phyloP scores from a whole-genome alignment of 2,113 vertebrate genomes.

The Cinclus cinclus region DNA sequence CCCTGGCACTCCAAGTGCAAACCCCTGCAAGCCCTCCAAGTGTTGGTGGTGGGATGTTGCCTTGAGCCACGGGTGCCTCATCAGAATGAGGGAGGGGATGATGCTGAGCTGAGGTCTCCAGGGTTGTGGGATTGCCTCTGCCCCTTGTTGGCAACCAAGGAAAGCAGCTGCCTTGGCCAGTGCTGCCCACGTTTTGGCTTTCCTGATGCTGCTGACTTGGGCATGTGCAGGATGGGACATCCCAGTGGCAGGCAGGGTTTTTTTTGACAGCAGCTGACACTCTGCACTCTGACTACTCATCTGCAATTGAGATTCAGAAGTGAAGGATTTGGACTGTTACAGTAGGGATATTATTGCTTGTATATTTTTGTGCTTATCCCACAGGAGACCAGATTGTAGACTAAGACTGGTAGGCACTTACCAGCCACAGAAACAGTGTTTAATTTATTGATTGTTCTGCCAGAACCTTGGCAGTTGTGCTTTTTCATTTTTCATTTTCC shows the following conservation, averaged over 20 bases:
- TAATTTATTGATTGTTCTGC: constrained; percentile 23
- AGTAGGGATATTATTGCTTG: neutral
- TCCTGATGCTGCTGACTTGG: fast-evolving
- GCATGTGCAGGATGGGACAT: neutral
- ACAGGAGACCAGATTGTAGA: neutral
- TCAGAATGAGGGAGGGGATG: neutral
- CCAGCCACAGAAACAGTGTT: neutral
- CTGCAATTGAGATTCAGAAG: neutral
- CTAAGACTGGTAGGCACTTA: neutral
- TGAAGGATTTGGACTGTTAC: neutral
- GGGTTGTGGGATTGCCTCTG: neutral
- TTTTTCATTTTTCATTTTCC: neutral
- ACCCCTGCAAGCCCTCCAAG: fast-evolving
- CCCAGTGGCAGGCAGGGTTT: fast-evolving
- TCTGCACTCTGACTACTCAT: neutral
- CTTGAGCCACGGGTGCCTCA: fast-evolving
- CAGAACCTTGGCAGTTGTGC: neutral
- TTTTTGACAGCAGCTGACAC: neutral
- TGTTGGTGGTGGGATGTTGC: neutral
- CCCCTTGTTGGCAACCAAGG: neutral
- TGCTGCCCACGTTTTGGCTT: fast-evolving
- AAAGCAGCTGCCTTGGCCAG: neutral
- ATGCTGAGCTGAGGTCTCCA: neutral
- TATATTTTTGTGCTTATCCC: neutral
- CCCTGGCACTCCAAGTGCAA: neutral